phyloP scores from a whole-genome alignment of 2,113 vertebrate species.

The Antennarius striatus region DNA sequence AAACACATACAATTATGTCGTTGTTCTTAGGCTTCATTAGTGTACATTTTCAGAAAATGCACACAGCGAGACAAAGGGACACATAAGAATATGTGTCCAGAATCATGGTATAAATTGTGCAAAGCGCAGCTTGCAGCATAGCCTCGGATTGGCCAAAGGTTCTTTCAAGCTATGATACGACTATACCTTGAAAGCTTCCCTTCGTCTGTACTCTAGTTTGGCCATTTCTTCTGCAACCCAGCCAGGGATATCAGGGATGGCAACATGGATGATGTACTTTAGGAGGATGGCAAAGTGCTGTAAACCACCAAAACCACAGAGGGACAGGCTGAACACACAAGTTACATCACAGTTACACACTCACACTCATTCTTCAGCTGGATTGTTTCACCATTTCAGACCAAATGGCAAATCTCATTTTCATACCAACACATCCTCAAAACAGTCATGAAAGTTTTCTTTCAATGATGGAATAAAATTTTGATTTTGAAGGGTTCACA shows the following conservation, averaged over 20 bases:
- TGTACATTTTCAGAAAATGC: slow-evolving; percentile 6
- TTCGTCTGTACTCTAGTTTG: slow-evolving; percentile 93
- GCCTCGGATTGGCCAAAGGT: slow-evolving; percentile 51
- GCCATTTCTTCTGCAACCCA: slow-evolving; percentile 97
- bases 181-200: slow-evolving; percentile 93
- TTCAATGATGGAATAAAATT: background rate
- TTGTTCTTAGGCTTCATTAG: slow-evolving; percentile 2
- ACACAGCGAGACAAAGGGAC: slow-evolving; percentile 2
- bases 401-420: no score
- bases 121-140: slow-evolving; percentile 35
- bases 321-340: slow-evolving; percentile 34
- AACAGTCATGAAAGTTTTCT: slow-evolving; percentile 24
- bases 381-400: no score
- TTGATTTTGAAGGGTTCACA: slow-evolving; percentile 13
- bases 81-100: slow-evolving; percentile 15
- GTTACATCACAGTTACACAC: slow-evolving; percentile 39
- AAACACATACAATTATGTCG: slow-evolving; percentile 9
- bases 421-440: background rate
- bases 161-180: slow-evolving; percentile 66
- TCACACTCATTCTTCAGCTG: slow-evolving; percentile 3
- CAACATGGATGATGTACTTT: slow-evolving; percentile 94
- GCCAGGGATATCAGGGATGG: slow-evolving; percentile 90
- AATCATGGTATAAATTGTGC: slow-evolving; percentile 13
- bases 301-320: slow-evolving; percentile 65
- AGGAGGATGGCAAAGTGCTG: slow-evolving; percentile 93